Conservation (phyloP, 2,113 vertebrate genomes). For the Actenoides hombroni region DNA sequence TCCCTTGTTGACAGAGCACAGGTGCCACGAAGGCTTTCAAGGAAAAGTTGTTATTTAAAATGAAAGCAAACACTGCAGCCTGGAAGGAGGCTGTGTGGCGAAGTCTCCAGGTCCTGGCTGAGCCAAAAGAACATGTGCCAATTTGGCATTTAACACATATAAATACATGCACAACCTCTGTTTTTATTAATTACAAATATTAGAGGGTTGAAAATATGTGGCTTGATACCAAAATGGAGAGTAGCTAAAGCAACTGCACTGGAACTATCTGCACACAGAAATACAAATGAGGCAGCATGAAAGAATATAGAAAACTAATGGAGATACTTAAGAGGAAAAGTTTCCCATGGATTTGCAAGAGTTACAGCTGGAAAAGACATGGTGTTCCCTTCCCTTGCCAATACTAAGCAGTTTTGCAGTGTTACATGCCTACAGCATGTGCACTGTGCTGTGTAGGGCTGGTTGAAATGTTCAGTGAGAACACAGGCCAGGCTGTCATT, state of each 20-base stretch:
- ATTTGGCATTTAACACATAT: background rate
- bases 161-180: background rate
- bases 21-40: background rate
- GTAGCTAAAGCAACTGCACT: background rate
- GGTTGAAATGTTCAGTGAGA: background rate
- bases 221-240: background rate
- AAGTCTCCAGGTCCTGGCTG: background rate
- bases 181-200: slow-evolving; percentile 24
- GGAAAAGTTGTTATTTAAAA: background rate
- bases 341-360: slow-evolving; percentile 22
- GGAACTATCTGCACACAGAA: background rate
- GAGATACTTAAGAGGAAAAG: background rate
- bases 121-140: background rate
- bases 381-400: slow-evolving; percentile 20
- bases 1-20: background rate
- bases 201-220: background rate
- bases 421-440: background rate
- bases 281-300: background rate
- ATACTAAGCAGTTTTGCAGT: background rate
- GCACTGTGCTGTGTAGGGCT: background rate
- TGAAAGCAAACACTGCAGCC: background rate
- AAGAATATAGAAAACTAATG: background rate
- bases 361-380: slow-evolving; percentile 26
- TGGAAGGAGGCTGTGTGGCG: background rate
- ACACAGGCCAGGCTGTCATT: background rate